Percentiles rank a stretch among this genome's conserved stretches.
phyloP scores from a whole-genome alignment of 2,113 vertebrate species.

The Maccullochella peelii region DNA sequence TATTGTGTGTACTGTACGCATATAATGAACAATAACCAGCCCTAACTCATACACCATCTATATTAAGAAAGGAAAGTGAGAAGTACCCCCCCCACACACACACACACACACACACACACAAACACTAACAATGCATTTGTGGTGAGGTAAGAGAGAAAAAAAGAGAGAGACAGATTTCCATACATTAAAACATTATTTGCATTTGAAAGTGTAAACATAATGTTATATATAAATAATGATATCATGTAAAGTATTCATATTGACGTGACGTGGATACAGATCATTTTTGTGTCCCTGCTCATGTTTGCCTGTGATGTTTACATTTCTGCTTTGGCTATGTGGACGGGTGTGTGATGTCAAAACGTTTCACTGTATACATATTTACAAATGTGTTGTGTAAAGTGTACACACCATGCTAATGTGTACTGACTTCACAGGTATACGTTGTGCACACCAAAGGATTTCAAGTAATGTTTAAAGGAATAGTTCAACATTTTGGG shows the following conservation, averaged over 20 bases:
- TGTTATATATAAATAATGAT: constrained; percentile 19
- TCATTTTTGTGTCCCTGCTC: not conserved
- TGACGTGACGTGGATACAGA: no score
- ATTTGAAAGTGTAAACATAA: constrained; percentile 31
- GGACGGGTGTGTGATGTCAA: constrained; percentile 7
- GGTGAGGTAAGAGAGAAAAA: not conserved
- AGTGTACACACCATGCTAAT: constrained; percentile 1
- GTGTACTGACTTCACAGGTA: not conserved
- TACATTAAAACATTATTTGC: constrained; percentile 21
- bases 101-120: not conserved
- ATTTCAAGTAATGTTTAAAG: not conserved
- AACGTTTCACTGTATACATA: constrained; percentile 40
- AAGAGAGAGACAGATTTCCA: constrained; percentile 14
- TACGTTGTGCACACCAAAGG: constrained; percentile 4
- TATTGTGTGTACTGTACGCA: not conserved
- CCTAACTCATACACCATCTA: constrained; percentile 22
- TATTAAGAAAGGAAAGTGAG: constrained; percentile 25
- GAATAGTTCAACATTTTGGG: not conserved
- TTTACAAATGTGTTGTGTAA: constrained; percentile 41
- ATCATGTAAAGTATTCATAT: not conserved
- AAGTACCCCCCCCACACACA: constrained; percentile 4
- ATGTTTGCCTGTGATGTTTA: constrained; percentile 27
- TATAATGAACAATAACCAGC: constrained; percentile 44
- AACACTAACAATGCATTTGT: not conserved
- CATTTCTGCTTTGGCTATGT: constrained; percentile 27